Base-by-base conservation (phyloP, 2,888 invertebrate genomes). In the Drosophila incognita region DNA sequence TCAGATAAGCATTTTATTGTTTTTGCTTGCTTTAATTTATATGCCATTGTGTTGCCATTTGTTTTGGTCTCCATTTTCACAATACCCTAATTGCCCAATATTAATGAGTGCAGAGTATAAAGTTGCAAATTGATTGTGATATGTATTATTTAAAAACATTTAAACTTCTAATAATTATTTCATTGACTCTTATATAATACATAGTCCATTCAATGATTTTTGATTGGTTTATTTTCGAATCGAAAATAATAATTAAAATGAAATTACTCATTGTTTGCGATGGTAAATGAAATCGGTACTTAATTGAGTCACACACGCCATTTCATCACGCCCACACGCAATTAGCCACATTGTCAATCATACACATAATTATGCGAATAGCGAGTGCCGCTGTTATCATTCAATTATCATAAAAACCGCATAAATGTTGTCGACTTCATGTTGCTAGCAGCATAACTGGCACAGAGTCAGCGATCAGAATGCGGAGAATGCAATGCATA, bases 151-250 rank as follows among this genome's bases (percentile, higher is more conserved):
- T 46, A 10, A 24, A 15, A 8, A 8, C 1, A 46, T 24, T 24
- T 46, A 24, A 46, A 24, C 46, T 4, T 21, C 56, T 68, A 69
- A 77, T 74, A 67, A 62, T 74, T 54, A 53, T 18, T 49, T 49
- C 10, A 49, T 18, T 49, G 18, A 46, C 15, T 15, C 13, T 24
- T 46, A 4, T 13, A 46, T 46, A 24, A 24, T 24, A 7, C 2
- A 46, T 7, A 46, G 4, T 13, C 7, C 4, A 46, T 13, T 15
- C 40, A 13, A 13, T 46, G 15, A 24, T 15, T 15, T 24, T 15
- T 24, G 21, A 24, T 46, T 24, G 46, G 46, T 2, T 15, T 24
- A 46, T 24, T 46, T 24, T 15, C 21, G 5, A 24, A 24, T 48
- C 27, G 27, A 49, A 27, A 18, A 27, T 49, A 24, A 49, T 49